phyloP scores from a whole-genome alignment of 2,888 invertebrate species.

The Lasius fuliginosus region DNA sequence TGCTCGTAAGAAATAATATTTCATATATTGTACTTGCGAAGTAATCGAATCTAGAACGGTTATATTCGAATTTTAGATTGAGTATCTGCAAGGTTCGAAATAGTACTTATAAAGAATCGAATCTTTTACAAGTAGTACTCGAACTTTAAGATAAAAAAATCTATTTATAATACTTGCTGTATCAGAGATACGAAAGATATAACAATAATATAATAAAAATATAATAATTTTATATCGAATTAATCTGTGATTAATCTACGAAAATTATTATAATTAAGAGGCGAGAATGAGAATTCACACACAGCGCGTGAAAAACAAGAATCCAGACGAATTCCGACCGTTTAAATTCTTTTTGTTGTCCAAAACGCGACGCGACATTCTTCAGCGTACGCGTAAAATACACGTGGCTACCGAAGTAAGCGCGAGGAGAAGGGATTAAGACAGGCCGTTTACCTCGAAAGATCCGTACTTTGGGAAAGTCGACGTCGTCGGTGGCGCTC shows the following conservation, averaged over 20 bases:
- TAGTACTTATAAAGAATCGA: too few relatives aligned
- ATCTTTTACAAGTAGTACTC: too few relatives aligned
- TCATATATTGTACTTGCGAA: too few relatives aligned
- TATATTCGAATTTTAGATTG: too few relatives aligned
- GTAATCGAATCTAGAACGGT: too few relatives aligned
- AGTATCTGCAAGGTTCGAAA: too few relatives aligned
- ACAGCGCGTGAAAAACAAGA: background rate
- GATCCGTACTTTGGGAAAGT: constrained; percentile 67
- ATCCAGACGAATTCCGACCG: constrained; percentile 7
- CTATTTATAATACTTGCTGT: too few relatives aligned
- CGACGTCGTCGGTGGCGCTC: constrained; percentile 59
- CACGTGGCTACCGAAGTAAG: constrained; percentile 17
- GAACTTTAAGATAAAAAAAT: too few relatives aligned
- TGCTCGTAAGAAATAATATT: too few relatives aligned
- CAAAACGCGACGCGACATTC: constrained; percentile 33
- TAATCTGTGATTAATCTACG: background rate
- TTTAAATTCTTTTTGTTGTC: constrained; percentile 30
- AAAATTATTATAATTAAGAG: background rate
- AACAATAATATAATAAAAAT: too few relatives aligned
- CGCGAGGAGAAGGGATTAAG: constrained; percentile 46
- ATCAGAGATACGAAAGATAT: background rate
- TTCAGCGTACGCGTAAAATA: constrained; percentile 40
- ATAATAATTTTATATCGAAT: background rate
- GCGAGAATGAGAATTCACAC: background rate
- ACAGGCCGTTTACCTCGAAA: constrained; percentile 71